Evolutionary conservation across 2,113 vertebrate species (phyloP).

Genomic region (Gasterosteus aculeatus): DNA sequence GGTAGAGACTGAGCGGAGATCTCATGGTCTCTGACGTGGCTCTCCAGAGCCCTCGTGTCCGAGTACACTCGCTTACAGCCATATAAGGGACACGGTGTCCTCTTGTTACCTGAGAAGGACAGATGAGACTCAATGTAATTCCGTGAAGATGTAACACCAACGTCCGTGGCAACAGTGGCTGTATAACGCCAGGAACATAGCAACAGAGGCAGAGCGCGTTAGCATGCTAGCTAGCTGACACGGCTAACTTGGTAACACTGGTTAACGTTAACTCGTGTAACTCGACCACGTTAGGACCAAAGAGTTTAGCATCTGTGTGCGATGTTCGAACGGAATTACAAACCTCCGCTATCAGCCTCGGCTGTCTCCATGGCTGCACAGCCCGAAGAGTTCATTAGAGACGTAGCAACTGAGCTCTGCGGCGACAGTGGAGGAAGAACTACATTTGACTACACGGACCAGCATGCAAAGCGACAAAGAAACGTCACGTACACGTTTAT

Average conservation of each 20-base stretch:
- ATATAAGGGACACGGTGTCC: constrained; percentile 63
- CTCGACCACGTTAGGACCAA: rapidly evolving
- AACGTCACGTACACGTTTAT: background rate
- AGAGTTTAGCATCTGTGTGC: rapidly evolving
- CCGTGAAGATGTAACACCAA: background rate
- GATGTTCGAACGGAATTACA: background rate
- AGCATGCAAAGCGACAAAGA: constrained; percentile 22
- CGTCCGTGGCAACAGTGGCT: background rate
- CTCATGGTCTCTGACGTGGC: constrained; percentile 75
- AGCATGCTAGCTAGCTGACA: background rate
- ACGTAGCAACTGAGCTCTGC: background rate
- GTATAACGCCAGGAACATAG: no score
- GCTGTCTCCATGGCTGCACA: background rate
- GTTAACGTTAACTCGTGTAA: background rate
- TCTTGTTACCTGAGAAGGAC: constrained; percentile 47
- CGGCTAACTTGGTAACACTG: background rate
- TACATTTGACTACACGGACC: constrained; percentile 3
- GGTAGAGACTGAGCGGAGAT: constrained; percentile 73
- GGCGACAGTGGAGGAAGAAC: background rate
- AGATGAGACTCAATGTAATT: background rate
- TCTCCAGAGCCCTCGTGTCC: constrained; percentile 49
- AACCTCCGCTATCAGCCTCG: constrained; percentile 44
- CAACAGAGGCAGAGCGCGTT: background rate
- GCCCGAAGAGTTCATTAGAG: background rate
- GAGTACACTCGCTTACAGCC: constrained; percentile 78